Base-by-base conservation (phyloP, 1,140 invertebrate species). In the Neodiprion virginianus region DNA sequence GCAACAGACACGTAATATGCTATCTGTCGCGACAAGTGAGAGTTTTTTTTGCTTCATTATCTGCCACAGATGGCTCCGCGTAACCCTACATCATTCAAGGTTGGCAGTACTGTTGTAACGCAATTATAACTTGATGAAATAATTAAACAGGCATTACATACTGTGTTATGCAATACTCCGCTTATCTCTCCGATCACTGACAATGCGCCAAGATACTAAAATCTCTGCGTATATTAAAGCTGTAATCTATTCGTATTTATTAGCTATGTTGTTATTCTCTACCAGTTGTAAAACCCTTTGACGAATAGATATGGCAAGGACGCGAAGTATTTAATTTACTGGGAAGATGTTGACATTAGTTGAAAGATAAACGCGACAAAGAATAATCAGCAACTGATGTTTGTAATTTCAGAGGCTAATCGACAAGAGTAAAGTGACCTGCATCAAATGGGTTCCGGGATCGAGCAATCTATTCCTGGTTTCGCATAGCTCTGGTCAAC, bases 341-440 rank as follows among this genome's bases (percentile, higher is more conserved):
- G 1, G 28, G 28, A 40, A 40, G 28, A 40, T 40, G 28, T 40
- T 40, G 28, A 40, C 28, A 40, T 40, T 40, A 40, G 28, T 40
- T 40, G 28, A 5, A 40, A 40, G 28, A 40, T 40, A 40, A 40
- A 40, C 1, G 28, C 5, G 28, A 40, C 28, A 40, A 40, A 40
- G 28, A 40, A 40, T 40, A 40, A 47, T 12, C 23, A 23, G 17
- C 40, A 69, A 69, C 12, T 76, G 23, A 66, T 75, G 76, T 77
- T 85, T 80, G 79, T 80, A 82, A 82, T 89, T 93, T 83, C 92
- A 98, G 96, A 94, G 97, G 87, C 89, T 98, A 82, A 98, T 99
- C 85, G 98, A 99, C 86, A 99, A 99, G 90, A 97, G 95, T 72
- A 95, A 96, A 89, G 98, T 99, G 77, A 99, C 98, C n/a, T 99